Conservation (phyloP, 2,113 vertebrate species). For the Carassius carassius region DNA sequence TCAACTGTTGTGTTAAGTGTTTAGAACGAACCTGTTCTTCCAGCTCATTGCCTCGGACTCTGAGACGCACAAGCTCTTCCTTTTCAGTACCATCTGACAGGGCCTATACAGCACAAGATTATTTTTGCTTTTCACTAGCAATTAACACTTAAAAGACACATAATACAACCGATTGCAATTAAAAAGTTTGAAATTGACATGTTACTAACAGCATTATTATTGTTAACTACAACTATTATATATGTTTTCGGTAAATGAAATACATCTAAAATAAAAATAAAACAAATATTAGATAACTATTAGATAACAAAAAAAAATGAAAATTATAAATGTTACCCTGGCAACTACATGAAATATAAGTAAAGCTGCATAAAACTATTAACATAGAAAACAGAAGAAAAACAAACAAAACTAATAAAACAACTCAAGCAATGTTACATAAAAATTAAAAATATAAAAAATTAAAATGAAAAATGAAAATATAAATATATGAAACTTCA, state of each 20-base stretch:
- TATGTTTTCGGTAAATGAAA: neutral
- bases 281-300: neutral
- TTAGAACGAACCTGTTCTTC: slow-evolving; percentile 68
- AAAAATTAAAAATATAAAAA: neutral
- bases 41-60: slow-evolving; percentile 58
- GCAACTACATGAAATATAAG: neutral
- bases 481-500: neutral
- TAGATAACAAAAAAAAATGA: neutral
- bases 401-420: neutral
- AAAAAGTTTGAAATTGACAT: neutral
- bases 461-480: neutral
- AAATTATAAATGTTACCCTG: neutral
- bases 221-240: neutral
- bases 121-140: neutral
- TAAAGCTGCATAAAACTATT: neutral
- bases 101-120: neutral
- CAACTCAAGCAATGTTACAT: neutral
- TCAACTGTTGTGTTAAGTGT: neutral
- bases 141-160: neutral
- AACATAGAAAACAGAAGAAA: neutral
- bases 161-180: neutral
- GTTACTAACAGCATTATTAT: neutral
- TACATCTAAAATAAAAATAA: neutral
- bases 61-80: slow-evolving; percentile 59
- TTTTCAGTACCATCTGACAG: slow-evolving; percentile 35